phyloP scores from a whole-genome alignment of 2,888 invertebrate species.

The Siphlonurus alternatus region DNA sequence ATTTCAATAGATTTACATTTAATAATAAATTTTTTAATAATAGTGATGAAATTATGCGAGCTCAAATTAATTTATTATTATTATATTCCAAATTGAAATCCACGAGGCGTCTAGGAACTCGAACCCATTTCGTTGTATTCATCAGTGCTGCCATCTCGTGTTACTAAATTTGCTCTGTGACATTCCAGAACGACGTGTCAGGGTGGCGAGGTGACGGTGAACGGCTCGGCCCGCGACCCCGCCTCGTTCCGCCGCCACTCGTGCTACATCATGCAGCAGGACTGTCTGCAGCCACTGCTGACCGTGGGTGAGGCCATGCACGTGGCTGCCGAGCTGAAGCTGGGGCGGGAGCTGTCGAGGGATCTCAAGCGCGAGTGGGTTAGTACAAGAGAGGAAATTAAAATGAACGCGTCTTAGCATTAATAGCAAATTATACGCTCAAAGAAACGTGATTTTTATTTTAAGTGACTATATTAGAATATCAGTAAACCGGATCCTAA shows the following conservation, averaged over 20 bases:
- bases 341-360: conserved; percentile 49
- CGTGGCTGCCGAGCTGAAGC: conserved; percentile 63
- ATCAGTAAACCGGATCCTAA: no score
- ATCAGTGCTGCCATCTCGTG: no score
- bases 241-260: conserved; percentile 55
- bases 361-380: conserved; percentile 55
- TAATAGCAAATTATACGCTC: not conserved
- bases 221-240: conserved; percentile 48
- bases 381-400: conserved; percentile 16
- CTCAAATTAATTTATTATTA: no score
- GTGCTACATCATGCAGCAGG: conserved; percentile 75
- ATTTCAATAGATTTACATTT: no score
- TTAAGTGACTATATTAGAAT: not conserved
- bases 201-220: conserved; percentile 51
- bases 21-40: no score
- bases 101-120: no score
- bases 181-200: conserved; percentile 22
- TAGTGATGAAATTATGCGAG: no score
- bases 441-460: not conserved
- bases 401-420: not conserved
- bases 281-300: conserved; percentile 53
- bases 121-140: no score
- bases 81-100: no score
- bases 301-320: conserved; percentile 70
- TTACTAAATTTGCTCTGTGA: no score